Percentiles rank a stretch among this genome's conserved stretches.
These are phyloP conservation scores for Poeciliopsis occidentalis DNA, from an alignment of 2,113 vertebrate species.

Conservation along the genomic window DNA sequence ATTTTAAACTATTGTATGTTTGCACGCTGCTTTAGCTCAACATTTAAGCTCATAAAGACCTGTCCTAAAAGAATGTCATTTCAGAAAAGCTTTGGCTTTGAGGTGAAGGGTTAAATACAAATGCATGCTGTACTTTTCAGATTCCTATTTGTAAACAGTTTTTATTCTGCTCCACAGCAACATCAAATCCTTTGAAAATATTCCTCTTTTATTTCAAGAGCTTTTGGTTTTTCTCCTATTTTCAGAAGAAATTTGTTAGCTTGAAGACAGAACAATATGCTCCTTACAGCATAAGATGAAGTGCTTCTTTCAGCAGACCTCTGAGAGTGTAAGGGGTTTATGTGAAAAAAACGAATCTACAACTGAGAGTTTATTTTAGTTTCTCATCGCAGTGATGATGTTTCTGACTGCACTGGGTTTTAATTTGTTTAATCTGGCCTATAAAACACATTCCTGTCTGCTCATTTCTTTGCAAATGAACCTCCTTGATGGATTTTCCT, in stretches of 20 bases:
- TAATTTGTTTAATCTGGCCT: constrained; percentile 23
- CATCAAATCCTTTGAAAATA: neutral
- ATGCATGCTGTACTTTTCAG: too few species aligned
- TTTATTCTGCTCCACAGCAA: neutral
- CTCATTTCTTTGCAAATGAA: constrained; percentile 7
- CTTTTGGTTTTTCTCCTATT: neutral
- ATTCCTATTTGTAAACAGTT: too few species aligned
- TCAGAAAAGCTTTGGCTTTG: neutral
- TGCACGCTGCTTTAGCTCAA: too few species aligned
- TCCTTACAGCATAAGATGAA: neutral
- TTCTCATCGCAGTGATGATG: constrained; percentile 5
- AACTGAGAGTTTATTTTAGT: neutral
- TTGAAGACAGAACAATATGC: neutral
- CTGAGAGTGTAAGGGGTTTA: neutral
- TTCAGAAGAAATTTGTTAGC: neutral
- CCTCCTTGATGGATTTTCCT: constrained; percentile 24
- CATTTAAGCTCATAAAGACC: too few species aligned
- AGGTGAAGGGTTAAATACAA: too few species aligned
- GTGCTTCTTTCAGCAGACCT: neutral
- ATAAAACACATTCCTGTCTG: constrained; percentile 15
- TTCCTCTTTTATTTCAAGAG: too few species aligned
- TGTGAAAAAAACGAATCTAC: neutral
- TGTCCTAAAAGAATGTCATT: too few species aligned
- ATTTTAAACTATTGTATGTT: too few species aligned
- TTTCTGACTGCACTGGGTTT: neutral